These are phyloP conservation scores for Notocelia uddmanniana DNA, from an alignment of 2,888 invertebrate genomes.

Conservation along the genomic window DNA sequence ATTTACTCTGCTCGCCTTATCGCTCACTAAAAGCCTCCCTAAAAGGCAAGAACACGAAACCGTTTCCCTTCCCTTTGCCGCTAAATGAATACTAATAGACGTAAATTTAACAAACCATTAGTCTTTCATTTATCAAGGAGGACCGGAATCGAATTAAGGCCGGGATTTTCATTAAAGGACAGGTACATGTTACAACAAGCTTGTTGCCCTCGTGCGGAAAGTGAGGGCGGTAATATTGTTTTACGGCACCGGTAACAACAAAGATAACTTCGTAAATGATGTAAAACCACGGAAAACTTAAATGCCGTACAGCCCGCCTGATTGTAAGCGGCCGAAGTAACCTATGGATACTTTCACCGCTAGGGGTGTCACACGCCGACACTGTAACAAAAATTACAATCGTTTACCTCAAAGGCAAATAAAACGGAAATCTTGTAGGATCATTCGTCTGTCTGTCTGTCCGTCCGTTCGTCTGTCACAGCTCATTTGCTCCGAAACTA, in stretches of 20 bases:
- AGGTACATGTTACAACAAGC: not conserved
- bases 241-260: not conserved
- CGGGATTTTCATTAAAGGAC: slow-evolving; percentile 10
- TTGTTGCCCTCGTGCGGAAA: not conserved
- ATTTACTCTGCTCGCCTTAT: not conserved
- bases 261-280: too few species aligned
- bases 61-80: slow-evolving; percentile 36
- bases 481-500: too few species aligned
- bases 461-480: too few species aligned
- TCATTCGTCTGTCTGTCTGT: too few species aligned
- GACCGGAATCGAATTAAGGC: slow-evolving; percentile 45
- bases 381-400: too few species aligned
- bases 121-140: slow-evolving; percentile 51
- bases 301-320: too few species aligned
- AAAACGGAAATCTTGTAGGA: too few species aligned
- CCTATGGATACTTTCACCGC: too few species aligned
- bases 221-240: not conserved
- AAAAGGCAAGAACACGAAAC: not conserved
- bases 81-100: slow-evolving; percentile 61
- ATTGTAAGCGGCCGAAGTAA: too few species aligned
- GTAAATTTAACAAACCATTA: slow-evolving; percentile 44
- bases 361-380: too few species aligned
- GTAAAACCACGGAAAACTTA: too few species aligned
- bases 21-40: slow-evolving; percentile 7
- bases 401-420: too few species aligned